Conservation (phyloP, 2,888 invertebrate genomes). For the Drosophila infuscata region DNA sequence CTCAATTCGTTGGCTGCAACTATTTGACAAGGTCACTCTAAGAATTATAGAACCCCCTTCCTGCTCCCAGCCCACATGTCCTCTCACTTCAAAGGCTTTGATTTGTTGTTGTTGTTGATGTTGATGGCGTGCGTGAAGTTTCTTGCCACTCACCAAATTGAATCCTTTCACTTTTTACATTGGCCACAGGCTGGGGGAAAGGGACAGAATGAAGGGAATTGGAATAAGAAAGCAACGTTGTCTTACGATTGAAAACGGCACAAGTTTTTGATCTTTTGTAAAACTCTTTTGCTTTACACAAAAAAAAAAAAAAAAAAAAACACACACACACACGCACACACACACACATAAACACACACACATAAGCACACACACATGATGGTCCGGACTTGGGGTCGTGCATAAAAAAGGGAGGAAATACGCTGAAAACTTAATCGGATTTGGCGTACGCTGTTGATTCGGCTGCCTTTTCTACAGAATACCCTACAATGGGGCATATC, state of each 20-base stretch:
- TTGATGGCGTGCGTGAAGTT: slow-evolving; percentile 46
- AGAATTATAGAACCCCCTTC: not conserved
- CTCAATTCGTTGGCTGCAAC: not conserved
- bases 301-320: not conserved
- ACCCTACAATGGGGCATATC: slow-evolving; percentile 18
- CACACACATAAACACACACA: not conserved
- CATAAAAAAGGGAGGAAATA: slow-evolving; percentile 20
- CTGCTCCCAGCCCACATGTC: not conserved
- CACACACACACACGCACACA: slow-evolving; percentile 3
- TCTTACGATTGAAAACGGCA: slow-evolving; percentile 57
- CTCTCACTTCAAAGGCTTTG: slow-evolving; percentile 65
- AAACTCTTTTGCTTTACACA: slow-evolving; percentile 56
- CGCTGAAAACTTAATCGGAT: slow-evolving; percentile 80
- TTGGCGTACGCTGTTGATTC: slow-evolving; percentile 62
- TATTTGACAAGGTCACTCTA: not conserved
- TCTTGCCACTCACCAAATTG: slow-evolving; percentile 58
- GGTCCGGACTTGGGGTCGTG: slow-evolving; percentile 17
- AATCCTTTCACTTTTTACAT: slow-evolving; percentile 71
- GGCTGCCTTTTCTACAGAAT: slow-evolving; percentile 3
- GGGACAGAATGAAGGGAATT: not conserved
- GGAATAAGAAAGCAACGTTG: slow-evolving; percentile 31
- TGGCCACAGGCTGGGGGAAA: not conserved
- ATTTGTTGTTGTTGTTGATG: slow-evolving; percentile 57
- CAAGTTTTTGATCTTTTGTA: slow-evolving; percentile 67
- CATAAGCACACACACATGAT: slow-evolving; percentile 22